Evolutionary conservation across 1,140 invertebrate species (phyloP).

Genomic region (Papilio xuthus): DNA sequence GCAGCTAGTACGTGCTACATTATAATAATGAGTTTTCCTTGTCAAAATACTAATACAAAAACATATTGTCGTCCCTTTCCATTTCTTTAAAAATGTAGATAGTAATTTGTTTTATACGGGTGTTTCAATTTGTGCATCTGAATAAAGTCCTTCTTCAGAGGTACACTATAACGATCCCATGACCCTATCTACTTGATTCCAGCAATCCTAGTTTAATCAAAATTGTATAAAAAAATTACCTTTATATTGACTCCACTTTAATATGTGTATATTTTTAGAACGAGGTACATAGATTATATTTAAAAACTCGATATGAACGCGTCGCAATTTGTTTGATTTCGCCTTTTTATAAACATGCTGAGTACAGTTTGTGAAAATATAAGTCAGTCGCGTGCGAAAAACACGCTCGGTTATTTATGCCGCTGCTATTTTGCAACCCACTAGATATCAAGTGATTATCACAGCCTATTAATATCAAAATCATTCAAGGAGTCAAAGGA

Average conservation of each 20-base stretch:
- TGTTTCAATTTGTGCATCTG: too few relatives aligned
- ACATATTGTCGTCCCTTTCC: too few relatives aligned
- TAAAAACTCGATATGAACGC: background rate
- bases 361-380: conserved; percentile 1
- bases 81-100: too few relatives aligned
- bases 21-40: background rate
- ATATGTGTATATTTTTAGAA: background rate
- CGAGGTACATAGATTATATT: background rate
- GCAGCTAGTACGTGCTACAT: background rate
- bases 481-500: too few relatives aligned
- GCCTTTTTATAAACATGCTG: conserved; percentile 19
- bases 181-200: too few relatives aligned
- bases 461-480: background rate
- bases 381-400: background rate
- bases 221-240: too few relatives aligned
- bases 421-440: background rate
- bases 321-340: conserved; percentile 8
- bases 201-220: too few relatives aligned
- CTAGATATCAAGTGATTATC: conserved; percentile 19
- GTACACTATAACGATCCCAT: too few relatives aligned
- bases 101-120: too few relatives aligned
- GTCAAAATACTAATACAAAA: background rate
- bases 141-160: too few relatives aligned
- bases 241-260: background rate
- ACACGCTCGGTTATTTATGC: background rate